Evolutionary conservation across 2,113 vertebrate genomes (phyloP), one percentile per base, ranked within the genome.

Genomic region (Caloenas nicobarica): DNA sequence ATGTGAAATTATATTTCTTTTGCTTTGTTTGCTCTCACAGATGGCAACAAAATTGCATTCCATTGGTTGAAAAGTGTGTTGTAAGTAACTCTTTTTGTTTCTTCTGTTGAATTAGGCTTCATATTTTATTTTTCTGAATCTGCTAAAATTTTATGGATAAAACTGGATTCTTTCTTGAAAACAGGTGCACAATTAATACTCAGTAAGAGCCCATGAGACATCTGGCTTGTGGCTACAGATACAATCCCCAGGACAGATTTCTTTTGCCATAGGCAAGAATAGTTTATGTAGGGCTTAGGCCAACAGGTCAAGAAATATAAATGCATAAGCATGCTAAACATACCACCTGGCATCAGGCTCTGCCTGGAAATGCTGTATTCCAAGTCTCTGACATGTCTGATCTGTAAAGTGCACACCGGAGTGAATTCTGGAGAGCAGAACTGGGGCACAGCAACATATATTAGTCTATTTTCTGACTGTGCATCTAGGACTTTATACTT

Each of bases 201-300:
- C 61, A 71, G 2, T 74, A 76, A 78, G 78, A 87, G 65, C 68
- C 38, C 16, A 2, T 56, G 95, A 87, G 89, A 86, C 81, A 88
- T 89, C 81, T 94, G 93, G 86, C 62, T 72, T 95, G 74, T 94
- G 91, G 61, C 91, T 95, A n/a, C 81, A 95, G 68, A 86, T 64
- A 70, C 50, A 93, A 78, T 89, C 79, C 76, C 81, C 56, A 82
- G 86, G 89, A 76, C 89, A 93, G 82, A 89, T 94, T 97, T 95
- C 85, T 96, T 88, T 96, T 97, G 97, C 97, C 86, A 56, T 44
- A 38, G 95, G 97, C 97, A 95, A 88, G 91, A 96, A 97, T 97
- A 96, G 95, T 92, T 96, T 97, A 95, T 97, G 94, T 86, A 83
- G 95, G 71, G 62, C 83, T 94, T 87, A 93, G 97, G 97, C 88